These are phyloP conservation scores for Theonella swinhoei DNA, from an alignment of 37 sponge, comb jelly and placozoan species.

Conservation along the genomic window DNA sequence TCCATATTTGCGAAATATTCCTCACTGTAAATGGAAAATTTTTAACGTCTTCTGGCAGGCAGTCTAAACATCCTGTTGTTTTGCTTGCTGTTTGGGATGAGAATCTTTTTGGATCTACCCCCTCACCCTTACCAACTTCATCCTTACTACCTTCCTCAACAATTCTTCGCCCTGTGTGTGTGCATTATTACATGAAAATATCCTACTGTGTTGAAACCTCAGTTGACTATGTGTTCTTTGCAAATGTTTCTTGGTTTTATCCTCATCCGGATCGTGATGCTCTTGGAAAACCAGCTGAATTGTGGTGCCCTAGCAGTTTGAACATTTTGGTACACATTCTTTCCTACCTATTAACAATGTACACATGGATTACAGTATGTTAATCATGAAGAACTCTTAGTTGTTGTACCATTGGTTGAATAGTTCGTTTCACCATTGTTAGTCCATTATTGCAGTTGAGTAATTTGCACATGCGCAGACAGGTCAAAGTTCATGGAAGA, in stretches of 20 bases:
- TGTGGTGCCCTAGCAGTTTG: not conserved
- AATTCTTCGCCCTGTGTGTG: not conserved
- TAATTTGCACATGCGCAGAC: too few relatives aligned
- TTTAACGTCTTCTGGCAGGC: not conserved
- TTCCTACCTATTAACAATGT: conserved; percentile 2
- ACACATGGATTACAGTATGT: not conserved
- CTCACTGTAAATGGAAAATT: not conserved
- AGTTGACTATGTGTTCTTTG: too few relatives aligned
- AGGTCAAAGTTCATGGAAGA: too few relatives aligned
- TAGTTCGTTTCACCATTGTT: too few relatives aligned
- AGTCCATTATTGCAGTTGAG: too few relatives aligned
- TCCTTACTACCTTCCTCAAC: not conserved
- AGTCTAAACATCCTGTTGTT: not conserved
- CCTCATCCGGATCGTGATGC: conserved; percentile 5
- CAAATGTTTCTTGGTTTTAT: not conserved
- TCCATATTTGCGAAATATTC: not conserved
- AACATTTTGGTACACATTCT: not conserved
- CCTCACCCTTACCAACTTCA: not conserved
- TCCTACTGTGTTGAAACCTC: not conserved
- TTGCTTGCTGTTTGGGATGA: not conserved
- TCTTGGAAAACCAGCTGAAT: conserved; percentile 5
- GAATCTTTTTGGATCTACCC: not conserved
- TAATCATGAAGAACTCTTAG: not conserved
- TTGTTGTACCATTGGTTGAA: conserved; percentile 18
- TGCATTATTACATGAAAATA: conserved; percentile 1